These are phyloP conservation scores for Crotalus horridus DNA, from an alignment of 2,113 vertebrate species.

Conservation along the genomic window DNA sequence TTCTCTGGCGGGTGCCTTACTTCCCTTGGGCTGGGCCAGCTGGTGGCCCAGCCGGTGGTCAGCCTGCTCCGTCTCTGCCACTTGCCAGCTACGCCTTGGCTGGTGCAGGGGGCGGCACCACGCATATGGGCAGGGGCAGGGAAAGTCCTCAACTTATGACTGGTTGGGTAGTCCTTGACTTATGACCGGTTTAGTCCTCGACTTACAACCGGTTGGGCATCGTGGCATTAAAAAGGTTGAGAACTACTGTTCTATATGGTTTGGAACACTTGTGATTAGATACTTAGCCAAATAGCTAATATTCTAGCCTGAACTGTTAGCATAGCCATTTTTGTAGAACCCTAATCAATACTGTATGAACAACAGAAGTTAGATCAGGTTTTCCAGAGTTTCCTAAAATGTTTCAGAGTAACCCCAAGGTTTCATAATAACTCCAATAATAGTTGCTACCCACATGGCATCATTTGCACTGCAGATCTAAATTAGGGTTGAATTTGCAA, in stretches of 20 bases:
- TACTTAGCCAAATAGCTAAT: neutral
- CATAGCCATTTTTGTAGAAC: neutral
- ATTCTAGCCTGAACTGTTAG: constrained; percentile 1
- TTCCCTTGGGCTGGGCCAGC: too few species aligned
- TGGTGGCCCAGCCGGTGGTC: too few species aligned
- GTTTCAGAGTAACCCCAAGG: neutral
- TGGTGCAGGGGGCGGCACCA: too few species aligned
- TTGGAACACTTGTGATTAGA: neutral
- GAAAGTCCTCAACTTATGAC: too few species aligned
- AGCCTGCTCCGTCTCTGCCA: too few species aligned
- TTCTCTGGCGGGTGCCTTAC: too few species aligned
- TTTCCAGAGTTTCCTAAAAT: neutral
- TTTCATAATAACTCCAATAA: neutral
- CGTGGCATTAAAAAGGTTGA: too few species aligned
- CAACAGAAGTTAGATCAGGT: neutral
- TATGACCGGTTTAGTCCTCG: too few species aligned
- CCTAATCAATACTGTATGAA: neutral
- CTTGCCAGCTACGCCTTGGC: too few species aligned
- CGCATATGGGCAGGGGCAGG: too few species aligned
- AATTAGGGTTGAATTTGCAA: neutral
- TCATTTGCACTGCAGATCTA: neutral
- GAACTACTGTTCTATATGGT: neutral
- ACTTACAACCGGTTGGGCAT: too few species aligned
- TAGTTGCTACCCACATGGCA: neutral
- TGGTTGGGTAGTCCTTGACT: too few species aligned